A percentile compares a stretch with the other conserved stretches of the same genome.
These are phyloP conservation scores for Arctopsyche grandis DNA, from an alignment of 1,140 invertebrate species.

Conservation along the genomic window DNA sequence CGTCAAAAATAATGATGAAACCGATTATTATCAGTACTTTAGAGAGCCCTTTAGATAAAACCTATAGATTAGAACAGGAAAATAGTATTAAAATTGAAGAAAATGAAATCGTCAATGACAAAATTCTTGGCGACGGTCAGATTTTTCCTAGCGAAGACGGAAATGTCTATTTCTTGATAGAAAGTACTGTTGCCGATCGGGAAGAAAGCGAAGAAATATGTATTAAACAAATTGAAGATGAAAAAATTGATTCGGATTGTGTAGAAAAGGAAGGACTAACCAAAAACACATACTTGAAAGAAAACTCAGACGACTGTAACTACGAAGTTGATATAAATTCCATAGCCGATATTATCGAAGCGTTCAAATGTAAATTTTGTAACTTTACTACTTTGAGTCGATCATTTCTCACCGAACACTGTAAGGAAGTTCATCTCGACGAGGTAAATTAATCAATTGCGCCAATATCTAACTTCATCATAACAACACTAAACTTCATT, in stretches of 20 bases:
- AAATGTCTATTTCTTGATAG: not conserved
- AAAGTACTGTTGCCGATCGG: not conserved
- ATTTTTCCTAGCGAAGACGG: not conserved
- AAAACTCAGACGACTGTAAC: not conserved
- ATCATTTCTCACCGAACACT: constrained; percentile 20
- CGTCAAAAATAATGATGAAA: not conserved
- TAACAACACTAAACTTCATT: not conserved
- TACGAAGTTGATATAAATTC: constrained; percentile 17
- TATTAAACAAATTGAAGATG: not conserved
- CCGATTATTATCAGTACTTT: not conserved
- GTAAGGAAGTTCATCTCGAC: constrained; percentile 25
- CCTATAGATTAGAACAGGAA: not conserved
- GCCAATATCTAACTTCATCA: not conserved
- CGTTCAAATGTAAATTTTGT: constrained; percentile 45
- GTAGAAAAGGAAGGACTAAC: not conserved
- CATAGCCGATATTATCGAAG: constrained; percentile 31
- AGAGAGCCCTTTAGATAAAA: not conserved
- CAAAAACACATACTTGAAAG: not conserved
- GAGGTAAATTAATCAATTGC: constrained; percentile 13
- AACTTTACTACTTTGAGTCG: constrained; percentile 23
- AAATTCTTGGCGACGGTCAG: not conserved
- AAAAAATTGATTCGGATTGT: not conserved
- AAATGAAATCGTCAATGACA: not conserved
- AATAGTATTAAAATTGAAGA: not conserved
- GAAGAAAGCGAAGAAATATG: not conserved